Percentiles rank a stretch among this genome's conserved stretches.
Evolutionary conservation across 2,888 invertebrate genomes (phyloP).

Genomic region (Leptothorax acervorum): DNA sequence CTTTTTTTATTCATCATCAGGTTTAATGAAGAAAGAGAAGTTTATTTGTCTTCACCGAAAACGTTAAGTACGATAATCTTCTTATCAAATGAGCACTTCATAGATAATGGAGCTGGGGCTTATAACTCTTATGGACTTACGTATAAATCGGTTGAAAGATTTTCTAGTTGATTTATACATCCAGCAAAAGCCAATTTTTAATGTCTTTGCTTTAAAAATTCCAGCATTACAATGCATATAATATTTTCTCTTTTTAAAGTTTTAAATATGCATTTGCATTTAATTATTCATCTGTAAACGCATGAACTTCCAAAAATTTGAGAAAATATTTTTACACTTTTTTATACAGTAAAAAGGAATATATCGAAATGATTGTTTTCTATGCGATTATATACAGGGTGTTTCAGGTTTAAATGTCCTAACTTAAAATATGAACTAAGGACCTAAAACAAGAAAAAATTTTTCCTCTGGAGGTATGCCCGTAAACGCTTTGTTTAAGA

Average conservation of each 20-base stretch:
- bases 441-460: too few relatives aligned
- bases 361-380: background rate
- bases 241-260: conserved; percentile 5
- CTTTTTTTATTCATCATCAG: background rate
- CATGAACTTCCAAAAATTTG: conserved; percentile 1
- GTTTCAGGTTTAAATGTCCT: too few relatives aligned
- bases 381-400: background rate
- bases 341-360: background rate
- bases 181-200: background rate
- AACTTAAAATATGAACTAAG: too few relatives aligned
- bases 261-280: background rate
- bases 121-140: conserved; percentile 19
- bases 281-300: conserved; percentile 9
- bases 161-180: conserved; percentile 22
- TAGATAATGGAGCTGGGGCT: conserved; percentile 52
- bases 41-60: conserved; percentile 27
- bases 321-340: conserved; percentile 5
- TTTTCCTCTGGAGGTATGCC: too few relatives aligned
- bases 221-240: background rate
- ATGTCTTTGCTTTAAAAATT: conserved; percentile 16
- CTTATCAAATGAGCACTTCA: conserved; percentile 52
- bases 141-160: conserved; percentile 26
- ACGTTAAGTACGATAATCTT: conserved; percentile 63
- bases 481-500: too few relatives aligned
- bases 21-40: background rate